Conservation (phyloP, 2,797 vertebrate species). For the Propithecus perrieri region DNA sequence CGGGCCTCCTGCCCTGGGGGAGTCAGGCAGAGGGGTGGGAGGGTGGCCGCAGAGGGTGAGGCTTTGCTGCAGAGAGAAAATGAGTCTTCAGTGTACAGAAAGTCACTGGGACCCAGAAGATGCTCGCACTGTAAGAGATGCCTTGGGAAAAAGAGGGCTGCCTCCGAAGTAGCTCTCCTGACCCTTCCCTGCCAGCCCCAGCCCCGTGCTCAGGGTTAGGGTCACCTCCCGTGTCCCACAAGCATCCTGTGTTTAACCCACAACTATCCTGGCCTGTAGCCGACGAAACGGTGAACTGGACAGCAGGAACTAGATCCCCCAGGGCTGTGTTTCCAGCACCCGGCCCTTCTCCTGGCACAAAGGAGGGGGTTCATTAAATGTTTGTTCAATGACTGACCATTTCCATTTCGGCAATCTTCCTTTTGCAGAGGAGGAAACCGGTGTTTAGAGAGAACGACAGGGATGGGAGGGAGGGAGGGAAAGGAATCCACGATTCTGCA, state of each 20-base stretch:
- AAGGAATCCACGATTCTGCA: neutral
- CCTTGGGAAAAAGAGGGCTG: neutral
- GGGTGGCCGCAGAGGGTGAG: neutral
- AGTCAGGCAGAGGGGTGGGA: accelerated
- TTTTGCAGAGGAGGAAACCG: neutral
- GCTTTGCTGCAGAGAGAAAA: neutral
- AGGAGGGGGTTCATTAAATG: neutral
- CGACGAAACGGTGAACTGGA: neutral
- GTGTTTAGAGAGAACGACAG: neutral
- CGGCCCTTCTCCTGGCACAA: neutral
- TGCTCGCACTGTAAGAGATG: accelerated
- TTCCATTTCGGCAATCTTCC: neutral
- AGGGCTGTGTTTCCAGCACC: neutral
- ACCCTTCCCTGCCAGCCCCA: neutral
- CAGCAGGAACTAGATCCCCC: neutral
- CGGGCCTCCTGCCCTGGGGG: neutral
- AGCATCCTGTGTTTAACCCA: accelerated
- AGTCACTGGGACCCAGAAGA: neutral
- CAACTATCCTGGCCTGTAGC: neutral
- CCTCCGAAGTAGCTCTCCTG: neutral
- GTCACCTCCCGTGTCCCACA: neutral
- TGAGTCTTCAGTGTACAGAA: neutral
- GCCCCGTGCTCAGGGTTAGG: too few relatives aligned
- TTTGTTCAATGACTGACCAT: neutral
- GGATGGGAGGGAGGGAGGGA: neutral